A percentile compares a stretch with the other conserved stretches of the same genome.
Conservation (phyloP, 2,888 invertebrate species). For the Lamellibrachia columna region DNA sequence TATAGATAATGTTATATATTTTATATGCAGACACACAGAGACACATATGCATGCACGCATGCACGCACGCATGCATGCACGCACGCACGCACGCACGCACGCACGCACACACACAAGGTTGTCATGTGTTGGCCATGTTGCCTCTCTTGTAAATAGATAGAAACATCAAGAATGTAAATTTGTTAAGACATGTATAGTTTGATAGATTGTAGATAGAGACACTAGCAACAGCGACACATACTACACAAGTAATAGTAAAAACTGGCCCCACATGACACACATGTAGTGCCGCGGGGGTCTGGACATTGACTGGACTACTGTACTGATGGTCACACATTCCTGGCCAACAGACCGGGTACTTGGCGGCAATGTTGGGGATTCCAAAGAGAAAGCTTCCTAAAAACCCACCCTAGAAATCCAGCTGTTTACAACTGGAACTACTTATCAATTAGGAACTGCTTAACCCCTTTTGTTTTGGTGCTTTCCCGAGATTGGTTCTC, state of each 20-base stretch:
- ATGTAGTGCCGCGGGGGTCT: background rate
- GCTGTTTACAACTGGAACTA: too few relatives aligned
- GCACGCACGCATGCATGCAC: background rate
- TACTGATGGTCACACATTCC: background rate
- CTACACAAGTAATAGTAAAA: background rate
- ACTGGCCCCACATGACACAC: background rate
- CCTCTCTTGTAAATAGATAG: background rate
- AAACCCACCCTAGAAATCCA: too few relatives aligned
- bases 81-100: background rate
- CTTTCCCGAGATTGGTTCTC: too few relatives aligned
- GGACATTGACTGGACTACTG: background rate
- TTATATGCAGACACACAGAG: background rate
- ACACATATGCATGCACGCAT: background rate
- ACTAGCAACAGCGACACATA: background rate
- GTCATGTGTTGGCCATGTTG: too few relatives aligned
- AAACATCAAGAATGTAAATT: background rate
- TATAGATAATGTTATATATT: background rate
- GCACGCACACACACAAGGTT: background rate
- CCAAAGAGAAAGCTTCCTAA: background rate
- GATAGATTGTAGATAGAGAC: background rate
- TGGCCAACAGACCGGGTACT: background rate
- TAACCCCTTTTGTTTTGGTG: too few relatives aligned
- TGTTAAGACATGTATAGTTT: background rate
- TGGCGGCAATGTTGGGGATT: background rate
- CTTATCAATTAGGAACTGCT: too few relatives aligned